Conservation (phyloP, 2,797 vertebrate species). For the Prionace glauca region DNA sequence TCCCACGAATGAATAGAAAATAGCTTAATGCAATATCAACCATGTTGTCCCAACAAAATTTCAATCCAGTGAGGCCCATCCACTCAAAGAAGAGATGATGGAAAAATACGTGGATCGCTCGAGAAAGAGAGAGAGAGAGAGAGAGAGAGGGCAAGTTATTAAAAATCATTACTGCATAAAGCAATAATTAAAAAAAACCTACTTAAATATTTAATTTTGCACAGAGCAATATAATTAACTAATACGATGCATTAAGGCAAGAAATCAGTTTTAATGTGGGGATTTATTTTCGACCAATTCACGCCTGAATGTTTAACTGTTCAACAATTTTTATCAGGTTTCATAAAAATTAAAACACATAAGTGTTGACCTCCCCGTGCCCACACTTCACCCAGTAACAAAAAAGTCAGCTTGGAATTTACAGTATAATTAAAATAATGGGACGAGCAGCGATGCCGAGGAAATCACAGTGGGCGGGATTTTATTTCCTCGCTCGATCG, state of each 20-base stretch:
- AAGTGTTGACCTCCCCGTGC: neutral
- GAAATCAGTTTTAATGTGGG: neutral
- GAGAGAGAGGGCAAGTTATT: neutral
- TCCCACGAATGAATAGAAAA: too few relatives aligned
- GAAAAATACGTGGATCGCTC: neutral
- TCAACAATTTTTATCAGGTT: neutral
- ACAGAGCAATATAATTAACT: slow-evolving; percentile 7
- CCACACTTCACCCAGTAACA: neutral
- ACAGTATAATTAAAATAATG: neutral
- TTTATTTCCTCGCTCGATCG: too few relatives aligned
- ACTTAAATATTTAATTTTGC: slow-evolving; percentile 12
- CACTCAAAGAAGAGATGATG: neutral
- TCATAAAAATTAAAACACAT: neutral
- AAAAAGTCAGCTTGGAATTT: neutral
- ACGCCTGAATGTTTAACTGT: neutral
- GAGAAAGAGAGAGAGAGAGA: neutral
- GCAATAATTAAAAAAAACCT: neutral
- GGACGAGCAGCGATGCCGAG: neutral
- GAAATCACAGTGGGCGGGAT: neutral
- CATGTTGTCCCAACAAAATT: neutral
- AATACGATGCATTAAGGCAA: neutral
- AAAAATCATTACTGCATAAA: neutral
- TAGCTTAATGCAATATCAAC: neutral
- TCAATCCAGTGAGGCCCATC: neutral
- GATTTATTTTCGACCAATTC: neutral